Base-by-base conservation (phyloP, 2,797 vertebrate species). In the Diplodus puntazzo region DNA sequence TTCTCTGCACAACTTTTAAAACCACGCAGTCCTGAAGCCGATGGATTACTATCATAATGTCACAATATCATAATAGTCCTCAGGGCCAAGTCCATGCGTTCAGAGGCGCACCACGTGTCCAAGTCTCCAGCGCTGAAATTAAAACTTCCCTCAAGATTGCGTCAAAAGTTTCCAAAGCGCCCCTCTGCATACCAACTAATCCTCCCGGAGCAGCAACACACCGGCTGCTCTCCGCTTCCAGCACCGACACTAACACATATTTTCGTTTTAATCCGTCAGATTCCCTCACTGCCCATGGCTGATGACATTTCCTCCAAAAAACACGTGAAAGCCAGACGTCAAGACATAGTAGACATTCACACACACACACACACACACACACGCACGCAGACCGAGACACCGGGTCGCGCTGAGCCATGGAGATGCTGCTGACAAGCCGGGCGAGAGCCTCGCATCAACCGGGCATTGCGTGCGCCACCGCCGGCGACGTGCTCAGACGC, bases 271-370 rank as follows among this genome's bases (percentile, higher is more conserved):
- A 66, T 73, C 70, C 76, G 25, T 34, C 9, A 45, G 1, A 57
- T 21, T 45, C 53, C 23, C 71, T 17, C 65, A 71, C 14, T 2
- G 48, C 45, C n/a, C 34, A 4, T 3, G 62, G 58, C 45, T 46
- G 82, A 64, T 88, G 81, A 82, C 89, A 89, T 89, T 92, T 94
- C 88, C 92, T 83, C 80, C 75, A 55, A 46, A 66, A 81, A 75
- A 81, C 94, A 94, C 94, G 95, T 95, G 95, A 94, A 92, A 93
- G 88, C 81, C 92, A 92, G 64, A 89, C 90, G 83, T 91, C 88
- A 92, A 93, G 81, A 73, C 80, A 50, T 5, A 67, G 67, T 52
- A 25, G 23, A 50, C 73, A 50, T 39, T 2, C 58, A 23, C 57
- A 21, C 65, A 50, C 18, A n/a, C 64, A 30, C 45, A n/a, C 64